phyloP scores from a whole-genome alignment of 2,797 vertebrate species.

The Pygocentrus nattereri region DNA sequence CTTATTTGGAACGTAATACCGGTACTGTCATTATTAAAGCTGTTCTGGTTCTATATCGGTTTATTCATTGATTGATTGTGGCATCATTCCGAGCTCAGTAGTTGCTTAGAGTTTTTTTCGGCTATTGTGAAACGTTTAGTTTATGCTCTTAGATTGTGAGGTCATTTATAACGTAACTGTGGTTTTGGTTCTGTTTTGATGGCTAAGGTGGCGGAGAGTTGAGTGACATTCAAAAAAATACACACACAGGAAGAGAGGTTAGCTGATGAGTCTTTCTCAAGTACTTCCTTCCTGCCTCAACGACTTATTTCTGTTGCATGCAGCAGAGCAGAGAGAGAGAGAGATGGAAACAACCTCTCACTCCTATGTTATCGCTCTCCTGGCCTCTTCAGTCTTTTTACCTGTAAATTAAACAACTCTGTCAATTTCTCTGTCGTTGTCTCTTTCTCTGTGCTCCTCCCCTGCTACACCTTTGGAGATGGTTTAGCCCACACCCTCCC shows the following conservation, averaged over 20 bases:
- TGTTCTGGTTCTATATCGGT: no score
- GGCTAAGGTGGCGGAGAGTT: not conserved
- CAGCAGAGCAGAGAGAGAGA: conserved; percentile 27
- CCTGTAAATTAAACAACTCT: not conserved
- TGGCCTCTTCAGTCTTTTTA: not conserved
- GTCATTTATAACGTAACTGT: not conserved
- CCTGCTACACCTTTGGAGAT: conserved; percentile 70
- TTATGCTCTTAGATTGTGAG: not conserved
- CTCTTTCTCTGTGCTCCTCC: conserved; percentile 52
- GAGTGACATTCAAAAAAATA: conserved; percentile 36
- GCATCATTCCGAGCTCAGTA: no score
- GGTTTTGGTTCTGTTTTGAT: not conserved
- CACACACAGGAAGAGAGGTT: conserved; percentile 65
- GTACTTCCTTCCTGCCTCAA: conserved; percentile 78
- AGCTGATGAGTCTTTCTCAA: conserved; percentile 67
- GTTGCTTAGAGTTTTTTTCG: no score
- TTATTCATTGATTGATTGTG: no score
- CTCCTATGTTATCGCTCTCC: not conserved
- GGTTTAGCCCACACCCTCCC: conserved; percentile 76
- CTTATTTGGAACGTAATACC: no score
- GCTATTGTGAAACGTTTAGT: no score
- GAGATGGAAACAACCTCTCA: conserved; percentile 27
- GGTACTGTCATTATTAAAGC: no score
- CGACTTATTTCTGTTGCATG: conserved; percentile 50
- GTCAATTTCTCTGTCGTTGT: not conserved